Base-by-base conservation (phyloP, 2,888 invertebrate species). In the Gasteruption jaculator region DNA sequence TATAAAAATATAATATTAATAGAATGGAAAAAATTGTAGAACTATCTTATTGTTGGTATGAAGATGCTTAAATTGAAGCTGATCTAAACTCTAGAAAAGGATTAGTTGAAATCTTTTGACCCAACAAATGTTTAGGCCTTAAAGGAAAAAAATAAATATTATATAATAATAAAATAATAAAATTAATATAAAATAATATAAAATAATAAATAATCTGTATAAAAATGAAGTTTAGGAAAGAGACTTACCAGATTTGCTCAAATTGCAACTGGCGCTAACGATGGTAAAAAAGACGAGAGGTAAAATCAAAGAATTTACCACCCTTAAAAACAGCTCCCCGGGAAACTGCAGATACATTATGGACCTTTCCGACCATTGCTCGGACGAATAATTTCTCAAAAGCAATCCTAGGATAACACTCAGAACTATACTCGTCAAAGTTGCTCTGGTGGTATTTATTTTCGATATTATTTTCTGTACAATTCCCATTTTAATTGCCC, bases 331-430 rank as follows among this genome's bases (percentile, higher is more conserved):
- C 53, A 97, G 76, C 65, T 95, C 93, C 24, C 96, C 96, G 3
- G 92, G 89, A 73, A 91, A 94, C 64, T 89, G 86, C 60, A 95
- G 81, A 75, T 95, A 95, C 86, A 92, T 91, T 54, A 91, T 82
- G 50, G 91, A 85, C 43, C 95, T 75, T 47, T 80, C 74, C 8
- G 82, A 76, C 90, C 89, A 91, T 60, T 77, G 73, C 54, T 76
- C 58, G 10, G 27, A 25, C 8, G 58, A 63, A 12, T 31, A 58
- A 39, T 51, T 46, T 45, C 62, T 65, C 11, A 70, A 46, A 20
- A 49, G 24, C 7, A 58, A 27, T 20, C 67, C 68, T 16, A 57
- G 37, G n/a, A 33, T 37, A 27, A 61, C 50, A 4, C 64, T 65
- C 41, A 39, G 39, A 35, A 45, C 34, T 30, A 67, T 61, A 20